phyloP scores from a whole-genome alignment of 2,113 vertebrate species.

The Phocoena phocoena region DNA sequence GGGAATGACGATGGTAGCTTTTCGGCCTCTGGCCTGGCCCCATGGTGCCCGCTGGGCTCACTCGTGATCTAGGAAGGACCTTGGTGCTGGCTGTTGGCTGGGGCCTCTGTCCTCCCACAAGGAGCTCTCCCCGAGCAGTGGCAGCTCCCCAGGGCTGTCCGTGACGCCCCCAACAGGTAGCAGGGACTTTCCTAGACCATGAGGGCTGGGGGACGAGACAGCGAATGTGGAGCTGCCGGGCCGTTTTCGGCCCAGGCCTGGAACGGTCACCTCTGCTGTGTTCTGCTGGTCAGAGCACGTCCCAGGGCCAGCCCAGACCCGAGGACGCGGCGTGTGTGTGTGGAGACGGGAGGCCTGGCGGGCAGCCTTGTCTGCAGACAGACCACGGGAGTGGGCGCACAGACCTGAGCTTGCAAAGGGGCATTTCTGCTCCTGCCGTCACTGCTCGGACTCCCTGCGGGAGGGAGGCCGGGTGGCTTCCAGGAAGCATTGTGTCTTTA shows the following conservation, averaged over 20 bases:
- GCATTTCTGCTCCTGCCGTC: neutral
- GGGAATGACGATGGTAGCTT: neutral
- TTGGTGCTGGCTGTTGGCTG: neutral
- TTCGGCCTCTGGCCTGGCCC: neutral
- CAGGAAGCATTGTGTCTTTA: neutral
- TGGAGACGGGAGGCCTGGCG: neutral
- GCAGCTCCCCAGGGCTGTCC: neutral
- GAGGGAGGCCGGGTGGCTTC: neutral
- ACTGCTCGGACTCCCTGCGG: no score
- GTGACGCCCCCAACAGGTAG: rapidly evolving
- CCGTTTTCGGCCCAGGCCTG: neutral
- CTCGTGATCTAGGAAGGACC: neutral
- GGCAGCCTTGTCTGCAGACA: neutral
- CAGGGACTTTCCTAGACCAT: neutral
- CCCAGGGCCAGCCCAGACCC: no score
- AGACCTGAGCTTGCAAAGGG: no score
- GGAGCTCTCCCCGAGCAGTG: rapidly evolving
- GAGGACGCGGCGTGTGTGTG: neutral
- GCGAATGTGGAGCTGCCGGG: rapidly evolving
- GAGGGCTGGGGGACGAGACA: neutral
- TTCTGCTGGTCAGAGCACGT: neutral
- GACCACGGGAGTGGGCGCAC: rapidly evolving
- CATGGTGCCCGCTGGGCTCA: neutral
- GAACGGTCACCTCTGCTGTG: neutral
- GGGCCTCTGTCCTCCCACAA: rapidly evolving